Evolutionary conservation across 2,797 vertebrate species (phyloP), one percentile per base, ranked within the genome.

Genomic region (Pampus argenteus): DNA sequence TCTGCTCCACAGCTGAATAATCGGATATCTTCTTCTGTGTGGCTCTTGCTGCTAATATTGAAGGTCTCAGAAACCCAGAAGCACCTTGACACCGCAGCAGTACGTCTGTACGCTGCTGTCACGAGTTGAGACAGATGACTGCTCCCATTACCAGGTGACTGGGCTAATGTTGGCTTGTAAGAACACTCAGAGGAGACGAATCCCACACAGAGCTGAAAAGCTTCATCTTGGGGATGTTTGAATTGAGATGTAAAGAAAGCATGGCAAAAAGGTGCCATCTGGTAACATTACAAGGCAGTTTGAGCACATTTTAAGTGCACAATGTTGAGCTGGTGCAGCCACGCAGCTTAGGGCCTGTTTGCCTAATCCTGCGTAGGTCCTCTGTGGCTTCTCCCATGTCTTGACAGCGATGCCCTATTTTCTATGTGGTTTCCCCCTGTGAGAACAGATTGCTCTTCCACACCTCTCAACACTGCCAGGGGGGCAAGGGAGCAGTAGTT

Each of bases 1-100:
- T 81, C 52, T 71, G 62, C 81, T 70, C 75, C 71, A 48, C 60
- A 29, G 60, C 69, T 88, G 68, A 87, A 83, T 74, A 76, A 85
- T 71, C 86, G 57, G 42, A 54, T 66, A 17, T 10, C 57, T 63
- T 79, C 15, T 28, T 57, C 60, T 68, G 59, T 2, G 0, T 44
- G 49, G 22, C 56, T 71, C 25, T 25, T 5, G 14, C 71, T 61
- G 63, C 47, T 63, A 2, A 79, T 67, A 68, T 81, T 22, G 42
- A 74, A 60, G 34, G 47, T 61, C 71, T 78, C 66, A 59, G 55
- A 62, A 64, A 42, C 22, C 14, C 66, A 66, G 63, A 50, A 55
- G 76, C 34, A 61, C 57, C 44, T 67, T 20, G 51, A 66, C 61
- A 63, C 17, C 0, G 59, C 67, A 8, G 58, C 10, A 17, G 50